Conservation (phyloP, 2,113 vertebrate species). For the Amphiprion ocellaris region DNA sequence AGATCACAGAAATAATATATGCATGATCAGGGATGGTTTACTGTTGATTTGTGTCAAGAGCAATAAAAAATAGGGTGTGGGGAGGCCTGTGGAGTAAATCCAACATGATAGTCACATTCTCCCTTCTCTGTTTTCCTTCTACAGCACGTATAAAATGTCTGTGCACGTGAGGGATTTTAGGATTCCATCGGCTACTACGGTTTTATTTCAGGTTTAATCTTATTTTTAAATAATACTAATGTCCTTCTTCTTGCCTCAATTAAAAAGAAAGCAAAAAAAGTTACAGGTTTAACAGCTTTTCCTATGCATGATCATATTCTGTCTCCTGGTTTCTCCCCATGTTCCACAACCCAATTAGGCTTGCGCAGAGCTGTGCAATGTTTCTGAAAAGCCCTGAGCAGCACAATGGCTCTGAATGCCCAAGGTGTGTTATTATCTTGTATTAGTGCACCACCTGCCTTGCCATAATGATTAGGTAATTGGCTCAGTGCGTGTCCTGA, state of each 20-base stretch:
- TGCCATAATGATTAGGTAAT: slow-evolving; percentile 86
- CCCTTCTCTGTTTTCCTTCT: neutral
- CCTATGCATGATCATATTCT: slow-evolving; percentile 13
- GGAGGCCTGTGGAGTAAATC: neutral
- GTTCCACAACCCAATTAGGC: slow-evolving; percentile 77
- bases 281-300: slow-evolving; percentile 37
- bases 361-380: slow-evolving; percentile 53
- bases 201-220: neutral
- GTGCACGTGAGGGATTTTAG: neutral
- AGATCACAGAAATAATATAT: slow-evolving; percentile 60
- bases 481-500: slow-evolving; percentile 80
- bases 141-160: neutral
- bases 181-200: neutral
- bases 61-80: too few species aligned
- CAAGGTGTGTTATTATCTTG: slow-evolving; percentile 85
- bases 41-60: slow-evolving; percentile 7
- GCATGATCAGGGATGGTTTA: slow-evolving; percentile 43
- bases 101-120: neutral
- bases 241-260: slow-evolving; percentile 23
- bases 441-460: slow-evolving; percentile 86
- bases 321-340: slow-evolving; percentile 8
- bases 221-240: slow-evolving; percentile 14
- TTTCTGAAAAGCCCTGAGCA: slow-evolving; percentile 70
- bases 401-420: slow-evolving; percentile 75
- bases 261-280: slow-evolving; percentile 41